Evolutionary conservation across 1,140 invertebrate genomes (phyloP), one percentile per base, ranked within the genome.

Genomic region (Charaxes varanes): DNA sequence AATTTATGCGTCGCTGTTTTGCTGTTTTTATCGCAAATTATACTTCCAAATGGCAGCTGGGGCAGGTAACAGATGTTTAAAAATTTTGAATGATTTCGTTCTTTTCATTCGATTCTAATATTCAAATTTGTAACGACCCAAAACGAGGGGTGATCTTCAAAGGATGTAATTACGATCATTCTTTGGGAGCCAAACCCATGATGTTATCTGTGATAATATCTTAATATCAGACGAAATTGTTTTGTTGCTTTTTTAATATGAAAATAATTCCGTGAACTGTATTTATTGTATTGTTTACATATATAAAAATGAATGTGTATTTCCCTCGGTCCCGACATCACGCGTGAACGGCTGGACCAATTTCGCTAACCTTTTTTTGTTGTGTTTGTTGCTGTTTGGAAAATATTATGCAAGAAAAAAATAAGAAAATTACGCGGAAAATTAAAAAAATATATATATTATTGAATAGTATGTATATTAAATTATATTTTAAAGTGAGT

Each of bases 21-120:
- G 6, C 8, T 33, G 21, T 45, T 48, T 24, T 18, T 31, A 36
- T 33, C 27, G 19, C 37, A 24, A 43, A 50, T 50, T 50, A 50
- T 38, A 50, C 41, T 50, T 24, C 4, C 32, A 50, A 50, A 49
- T 49, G 19, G 27, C 41, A 44, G 30, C 36, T 35, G 31, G 41
- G 35, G 22, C 38, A 18, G 27, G 34, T 42, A 30, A 19, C 43
- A 47, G 50, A 42, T 43, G 42, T 26, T 40, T 13, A 33, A 37
- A 27, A 38, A 40, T 41, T 26, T 44, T 19, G 16, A 38, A 52
- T 42, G 32, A 45, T 45, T 53, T 53, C 47, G 4, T 48, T 47
- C 26, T 41, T 54, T 54, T 49, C 35, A 54, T 54, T 54, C 28
- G 34, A 38, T 41, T 45, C 22, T 34, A 49, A 49, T 45, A 49